These are phyloP conservation scores for Phengaris alcon DNA, from an alignment of 2,888 invertebrate species.

Conservation along the genomic window DNA sequence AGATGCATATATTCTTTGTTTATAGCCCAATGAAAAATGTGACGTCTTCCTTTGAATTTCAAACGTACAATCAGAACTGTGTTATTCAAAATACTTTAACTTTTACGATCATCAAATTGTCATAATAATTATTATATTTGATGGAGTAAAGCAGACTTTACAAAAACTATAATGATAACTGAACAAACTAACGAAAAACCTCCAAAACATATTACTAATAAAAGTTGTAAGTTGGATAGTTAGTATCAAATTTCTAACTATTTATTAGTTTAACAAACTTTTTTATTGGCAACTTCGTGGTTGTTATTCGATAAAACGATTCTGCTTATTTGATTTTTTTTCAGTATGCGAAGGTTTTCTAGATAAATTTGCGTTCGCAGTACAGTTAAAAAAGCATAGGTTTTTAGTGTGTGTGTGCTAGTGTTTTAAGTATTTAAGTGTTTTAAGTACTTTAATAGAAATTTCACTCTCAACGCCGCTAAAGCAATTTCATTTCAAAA, in stretches of 20 bases:
- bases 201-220: neutral
- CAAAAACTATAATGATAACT: neutral
- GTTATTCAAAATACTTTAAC: no score
- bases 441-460: no score
- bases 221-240: neutral
- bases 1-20: no score
- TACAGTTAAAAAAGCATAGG: neutral
- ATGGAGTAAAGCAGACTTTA: neutral
- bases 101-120: no score
- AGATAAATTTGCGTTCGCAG: no score
- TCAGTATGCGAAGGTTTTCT: neutral
- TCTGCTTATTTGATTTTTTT: neutral
- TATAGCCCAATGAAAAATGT: no score
- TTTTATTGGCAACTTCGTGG: neutral
- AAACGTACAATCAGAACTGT: no score
- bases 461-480: no score
- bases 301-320: neutral
- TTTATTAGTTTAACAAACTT: constrained; percentile 3
- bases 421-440: no score
- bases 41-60: no score
- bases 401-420: neutral
- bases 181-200: neutral
- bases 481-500: no score
- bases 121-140: neutral
- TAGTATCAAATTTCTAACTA: constrained; percentile 3